phyloP scores from a whole-genome alignment of 1,140 invertebrate genomes.

The Papilio aristodemus region DNA sequence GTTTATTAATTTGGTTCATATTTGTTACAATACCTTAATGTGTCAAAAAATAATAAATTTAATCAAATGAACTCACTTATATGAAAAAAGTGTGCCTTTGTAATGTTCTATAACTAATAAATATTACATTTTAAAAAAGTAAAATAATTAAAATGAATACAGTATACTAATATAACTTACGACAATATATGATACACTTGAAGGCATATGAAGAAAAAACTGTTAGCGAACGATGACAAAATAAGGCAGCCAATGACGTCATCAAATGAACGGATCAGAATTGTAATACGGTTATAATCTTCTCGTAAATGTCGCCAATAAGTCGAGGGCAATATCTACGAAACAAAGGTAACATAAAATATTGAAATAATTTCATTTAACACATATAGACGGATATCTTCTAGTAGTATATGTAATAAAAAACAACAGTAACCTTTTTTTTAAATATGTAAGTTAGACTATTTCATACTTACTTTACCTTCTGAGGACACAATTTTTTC shows the following conservation, averaged over 20 bases:
- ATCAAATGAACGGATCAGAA: slow-evolving; percentile 81
- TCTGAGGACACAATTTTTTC: slow-evolving; percentile 73
- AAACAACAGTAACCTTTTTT: too few species aligned
- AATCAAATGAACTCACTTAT: not conserved
- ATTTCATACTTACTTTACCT: slow-evolving; percentile 38
- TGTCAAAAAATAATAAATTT: not conserved
- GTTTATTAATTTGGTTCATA: not conserved
- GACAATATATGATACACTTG: slow-evolving; percentile 85
- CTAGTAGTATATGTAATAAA: too few species aligned
- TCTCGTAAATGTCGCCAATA: slow-evolving; percentile 80
- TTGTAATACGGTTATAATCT: slow-evolving; percentile 81
- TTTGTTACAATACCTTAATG: not conserved
- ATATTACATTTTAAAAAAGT: not conserved
- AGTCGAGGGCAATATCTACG: slow-evolving; percentile 1
- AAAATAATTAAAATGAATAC: not conserved
- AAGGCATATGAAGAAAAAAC: slow-evolving; percentile 87
- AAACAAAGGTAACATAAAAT: not conserved
- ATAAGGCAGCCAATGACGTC: slow-evolving; percentile 81
- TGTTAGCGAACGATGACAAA: slow-evolving; percentile 85
- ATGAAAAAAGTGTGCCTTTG: not conserved
- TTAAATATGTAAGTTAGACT: too few species aligned
- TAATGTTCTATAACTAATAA: not conserved
- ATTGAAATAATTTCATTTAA: not conserved
- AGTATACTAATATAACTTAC: slow-evolving; percentile 69
- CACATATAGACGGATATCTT: too few species aligned